Base-by-base conservation (phyloP, 1,140 invertebrate genomes). In the Aphaenogaster ashmeadi region DNA sequence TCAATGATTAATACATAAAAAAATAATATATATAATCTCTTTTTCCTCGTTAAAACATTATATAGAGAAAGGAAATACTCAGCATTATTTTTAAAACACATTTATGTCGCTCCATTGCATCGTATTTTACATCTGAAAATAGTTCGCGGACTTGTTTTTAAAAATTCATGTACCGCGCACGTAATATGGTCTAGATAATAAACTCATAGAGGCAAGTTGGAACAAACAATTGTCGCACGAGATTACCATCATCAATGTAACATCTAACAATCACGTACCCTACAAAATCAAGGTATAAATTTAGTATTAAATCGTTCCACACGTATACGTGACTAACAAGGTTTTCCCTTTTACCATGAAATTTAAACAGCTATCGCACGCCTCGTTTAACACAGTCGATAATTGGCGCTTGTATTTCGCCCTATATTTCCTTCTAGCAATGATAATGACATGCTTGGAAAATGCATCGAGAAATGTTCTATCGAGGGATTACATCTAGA, bases 341-440 rank as follows among this genome's bases (percentile, higher is more conserved):
- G 13, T 74, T 54, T 71, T 38, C 41, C 69, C 54, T 47, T 62
- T 36, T n/a, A 11, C 27, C 11, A 6, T 72, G 18, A 84, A 84
- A 84, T 75, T 75, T 75, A 74, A 84, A 84, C 80, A 84, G n/a
- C 33, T 15, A 27, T 38, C 66, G 18, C 41, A 74, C 15, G n/a
- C 9, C 54, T 18, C 54, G 18, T 62, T 66, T 38, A 44, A 60
- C 33, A 1, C 18, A 56, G 5, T 71, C 50, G 44, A 66, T 79
- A 87, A 87, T 79, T 62, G 67, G 27, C 44, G 50, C 80, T 47
- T 75, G 69, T 47, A 75, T 75, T 50, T 67, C 69, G 69, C 9
- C 27, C 52, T 15, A 47, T 87, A 54, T 87, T 88, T 47, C n/a
- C 15, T 15, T 38, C 4, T 11, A 47, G 21, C 27, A 36, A 41